phyloP scores from a whole-genome alignment of 1,140 invertebrate genomes.

The Ceratosolen fusciceps region DNA sequence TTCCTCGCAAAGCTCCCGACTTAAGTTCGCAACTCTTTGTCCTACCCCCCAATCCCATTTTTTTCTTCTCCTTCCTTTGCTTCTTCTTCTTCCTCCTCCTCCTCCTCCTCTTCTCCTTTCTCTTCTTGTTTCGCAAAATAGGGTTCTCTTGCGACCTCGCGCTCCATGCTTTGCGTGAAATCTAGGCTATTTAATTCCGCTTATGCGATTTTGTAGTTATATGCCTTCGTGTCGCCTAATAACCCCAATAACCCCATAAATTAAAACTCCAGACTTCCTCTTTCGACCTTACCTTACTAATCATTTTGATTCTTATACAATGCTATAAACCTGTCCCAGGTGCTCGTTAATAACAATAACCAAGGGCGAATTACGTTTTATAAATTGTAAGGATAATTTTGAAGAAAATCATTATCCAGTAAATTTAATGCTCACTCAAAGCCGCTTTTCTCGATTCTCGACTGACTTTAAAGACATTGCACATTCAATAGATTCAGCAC shows the following conservation, averaged over 20 bases:
- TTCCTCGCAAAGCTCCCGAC: constrained; percentile 33
- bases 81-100: too few species aligned
- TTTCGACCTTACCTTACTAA: neutral
- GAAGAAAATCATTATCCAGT: too few species aligned
- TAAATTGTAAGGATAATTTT: too few species aligned
- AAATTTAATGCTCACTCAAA: too few species aligned
- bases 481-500: too few species aligned
- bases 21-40: constrained; percentile 44
- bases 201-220: neutral
- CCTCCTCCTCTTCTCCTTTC: neutral
- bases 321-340: neutral
- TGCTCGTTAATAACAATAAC: neutral
- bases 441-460: too few species aligned
- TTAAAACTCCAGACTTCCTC: too few species aligned
- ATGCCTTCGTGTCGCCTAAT: neutral
- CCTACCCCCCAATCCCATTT: neutral
- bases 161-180: constrained; percentile 7
- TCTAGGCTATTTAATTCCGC: constrained; percentile 23
- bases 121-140: neutral
- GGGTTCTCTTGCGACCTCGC: neutral
- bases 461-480: too few species aligned
- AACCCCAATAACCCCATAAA: neutral
- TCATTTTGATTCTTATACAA: neutral
- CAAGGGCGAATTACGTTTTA: too few species aligned
- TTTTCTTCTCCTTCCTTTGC: too few species aligned